Conservation (phyloP, 2,888 invertebrate species). For the Tubulanus polymorphus region DNA sequence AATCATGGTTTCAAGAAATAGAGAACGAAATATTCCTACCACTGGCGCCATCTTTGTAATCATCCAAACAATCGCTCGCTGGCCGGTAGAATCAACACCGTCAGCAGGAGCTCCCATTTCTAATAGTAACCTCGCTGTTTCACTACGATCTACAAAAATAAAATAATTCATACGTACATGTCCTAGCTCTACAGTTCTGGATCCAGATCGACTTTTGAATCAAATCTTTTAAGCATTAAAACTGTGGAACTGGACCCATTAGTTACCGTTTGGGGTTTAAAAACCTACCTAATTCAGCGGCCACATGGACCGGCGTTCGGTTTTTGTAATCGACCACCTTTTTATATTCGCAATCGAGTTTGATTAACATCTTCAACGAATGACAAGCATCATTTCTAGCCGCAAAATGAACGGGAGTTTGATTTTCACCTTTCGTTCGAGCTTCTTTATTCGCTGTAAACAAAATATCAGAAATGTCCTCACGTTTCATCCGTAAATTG, state of each 20-base stretch:
- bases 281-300: constrained; percentile 47
- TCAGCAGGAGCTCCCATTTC: constrained; percentile 41
- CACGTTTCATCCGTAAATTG: no score
- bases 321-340: constrained; percentile 40
- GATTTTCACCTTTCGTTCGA: constrained; percentile 35
- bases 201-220: no score
- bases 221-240: no score
- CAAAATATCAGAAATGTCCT: no score
- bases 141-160: constrained; percentile 44
- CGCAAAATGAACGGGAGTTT: constrained; percentile 50
- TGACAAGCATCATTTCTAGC: constrained; percentile 45
- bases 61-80: constrained; percentile 45
- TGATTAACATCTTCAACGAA: constrained; percentile 42
- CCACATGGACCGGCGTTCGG: constrained; percentile 48
- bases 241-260: no score
- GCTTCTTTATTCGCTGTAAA: constrained; percentile 41
- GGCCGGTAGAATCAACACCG: constrained; percentile 37
- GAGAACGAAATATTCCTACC: no score
- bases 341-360: constrained; percentile 37
- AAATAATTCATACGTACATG: background rate
- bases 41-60: constrained; percentile 51
- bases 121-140: constrained; percentile 41
- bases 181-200: no score
- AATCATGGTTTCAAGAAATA: no score
- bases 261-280: no score